These are phyloP conservation scores for Macrotus californicus DNA, from an alignment of 2,113 vertebrate genomes.

Conservation along the genomic window DNA sequence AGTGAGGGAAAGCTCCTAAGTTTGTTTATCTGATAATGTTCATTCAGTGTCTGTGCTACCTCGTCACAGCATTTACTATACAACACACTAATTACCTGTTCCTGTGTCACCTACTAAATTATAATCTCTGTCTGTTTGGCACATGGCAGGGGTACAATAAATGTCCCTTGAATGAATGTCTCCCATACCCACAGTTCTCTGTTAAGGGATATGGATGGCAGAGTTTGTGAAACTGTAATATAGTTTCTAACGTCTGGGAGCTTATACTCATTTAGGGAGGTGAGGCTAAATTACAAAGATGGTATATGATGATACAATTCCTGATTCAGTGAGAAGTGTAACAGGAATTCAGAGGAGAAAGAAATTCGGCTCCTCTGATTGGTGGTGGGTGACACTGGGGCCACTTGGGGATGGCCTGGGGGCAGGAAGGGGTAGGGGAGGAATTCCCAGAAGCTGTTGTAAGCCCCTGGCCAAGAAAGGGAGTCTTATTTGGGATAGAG, in stretches of 20 bases:
- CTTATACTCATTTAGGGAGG: neutral
- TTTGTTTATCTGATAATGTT: neutral
- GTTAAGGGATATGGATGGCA: neutral
- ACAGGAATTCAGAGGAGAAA: neutral
- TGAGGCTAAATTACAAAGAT: neutral
- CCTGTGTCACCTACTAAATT: neutral
- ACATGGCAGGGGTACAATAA: neutral
- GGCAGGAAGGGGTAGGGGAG: fast-evolving
- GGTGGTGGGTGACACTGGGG: neutral
- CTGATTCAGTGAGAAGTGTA: neutral
- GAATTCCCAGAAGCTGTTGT: neutral
- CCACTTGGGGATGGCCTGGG: neutral
- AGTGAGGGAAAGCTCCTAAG: neutral
- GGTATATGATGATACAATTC: neutral
- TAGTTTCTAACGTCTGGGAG: neutral
- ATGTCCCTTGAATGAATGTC: neutral
- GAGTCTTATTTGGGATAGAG: neutral
- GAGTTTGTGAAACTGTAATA: neutral
- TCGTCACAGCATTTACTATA: neutral
- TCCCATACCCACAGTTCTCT: neutral
- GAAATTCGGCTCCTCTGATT: neutral
- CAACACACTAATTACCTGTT: neutral
- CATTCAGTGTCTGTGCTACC: neutral
- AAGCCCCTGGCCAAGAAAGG: neutral
- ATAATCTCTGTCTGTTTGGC: neutral